Conservation (phyloP, 2,113 vertebrate genomes). For the Austrofundulus limnaeus region DNA sequence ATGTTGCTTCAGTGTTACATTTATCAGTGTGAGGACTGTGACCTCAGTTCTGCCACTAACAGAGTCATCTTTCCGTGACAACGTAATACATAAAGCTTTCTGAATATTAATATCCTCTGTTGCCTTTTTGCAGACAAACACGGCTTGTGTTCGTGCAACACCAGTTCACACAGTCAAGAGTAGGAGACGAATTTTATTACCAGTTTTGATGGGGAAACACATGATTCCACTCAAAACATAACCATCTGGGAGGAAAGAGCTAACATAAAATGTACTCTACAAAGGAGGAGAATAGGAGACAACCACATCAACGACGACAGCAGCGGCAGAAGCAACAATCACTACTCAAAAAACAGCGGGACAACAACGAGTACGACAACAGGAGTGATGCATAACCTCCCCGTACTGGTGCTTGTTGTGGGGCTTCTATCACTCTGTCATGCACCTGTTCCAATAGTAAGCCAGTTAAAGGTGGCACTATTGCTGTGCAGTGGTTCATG, state of each 20-base stretch:
- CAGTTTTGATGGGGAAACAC: slow-evolving; percentile 68
- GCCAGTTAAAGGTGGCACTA: slow-evolving; percentile 81
- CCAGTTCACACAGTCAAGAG: slow-evolving; percentile 51
- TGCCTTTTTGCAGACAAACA: slow-evolving; percentile 46
- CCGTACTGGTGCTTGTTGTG: slow-evolving; percentile 97
- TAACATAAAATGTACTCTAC: slow-evolving; percentile 66
- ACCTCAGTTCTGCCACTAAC: not conserved
- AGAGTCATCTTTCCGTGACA: not conserved
- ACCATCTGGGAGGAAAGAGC: slow-evolving; percentile 65
- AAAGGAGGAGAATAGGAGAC: slow-evolving; percentile 77
- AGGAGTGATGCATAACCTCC: slow-evolving; percentile 91
- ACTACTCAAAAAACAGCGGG: slow-evolving; percentile 78
- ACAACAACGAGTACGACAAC: slow-evolving; percentile 84
- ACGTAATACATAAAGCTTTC: not conserved
- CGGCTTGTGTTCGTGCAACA: slow-evolving; percentile 55
- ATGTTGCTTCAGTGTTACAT: not conserved
- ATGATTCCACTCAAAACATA: slow-evolving; percentile 72
- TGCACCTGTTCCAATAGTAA: slow-evolving; percentile 91
- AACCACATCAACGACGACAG: slow-evolving; percentile 77
- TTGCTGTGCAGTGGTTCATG: slow-evolving; percentile 86
- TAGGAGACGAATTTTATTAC: slow-evolving; percentile 60
- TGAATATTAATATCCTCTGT: slow-evolving; percentile 43
- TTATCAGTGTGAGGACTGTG: too few species aligned
- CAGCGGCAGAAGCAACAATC: slow-evolving; percentile 78
- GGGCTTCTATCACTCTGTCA: slow-evolving; percentile 97